Percentiles rank a stretch among this genome's conserved stretches.
These are phyloP conservation scores for Prenolepis imparis DNA, from an alignment of 2,888 invertebrate genomes.

Conservation along the genomic window DNA sequence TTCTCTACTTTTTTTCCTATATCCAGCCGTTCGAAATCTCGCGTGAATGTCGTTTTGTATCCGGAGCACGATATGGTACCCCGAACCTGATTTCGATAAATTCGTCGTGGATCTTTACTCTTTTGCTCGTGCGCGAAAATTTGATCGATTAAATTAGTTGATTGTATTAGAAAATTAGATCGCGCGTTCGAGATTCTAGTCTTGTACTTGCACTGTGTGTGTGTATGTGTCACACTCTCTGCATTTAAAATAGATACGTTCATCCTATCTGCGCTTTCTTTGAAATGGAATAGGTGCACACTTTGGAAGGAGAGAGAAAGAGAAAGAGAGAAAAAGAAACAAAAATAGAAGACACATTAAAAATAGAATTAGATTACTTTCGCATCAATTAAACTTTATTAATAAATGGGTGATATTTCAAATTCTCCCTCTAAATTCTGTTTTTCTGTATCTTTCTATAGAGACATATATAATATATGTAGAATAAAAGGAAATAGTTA, in stretches of 20 bases:
- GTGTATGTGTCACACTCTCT: neutral
- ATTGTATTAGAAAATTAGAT: neutral
- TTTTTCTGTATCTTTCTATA: too few species aligned
- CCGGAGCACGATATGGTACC: neutral
- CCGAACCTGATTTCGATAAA: neutral
- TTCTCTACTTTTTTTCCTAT: conserved; percentile 31
- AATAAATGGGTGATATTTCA: too few species aligned
- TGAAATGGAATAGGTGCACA: neutral
- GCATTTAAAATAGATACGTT: neutral
- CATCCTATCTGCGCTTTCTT: neutral
- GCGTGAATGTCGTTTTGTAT: neutral
- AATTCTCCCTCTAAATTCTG: too few species aligned
- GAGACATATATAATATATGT: too few species aligned
- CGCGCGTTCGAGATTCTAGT: neutral
- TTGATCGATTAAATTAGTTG: neutral
- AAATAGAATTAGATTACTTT: neutral
- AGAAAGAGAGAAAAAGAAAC: too few species aligned
- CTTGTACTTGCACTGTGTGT: conserved; percentile 3
- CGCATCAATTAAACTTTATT: too few species aligned
- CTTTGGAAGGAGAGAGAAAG: too few species aligned
- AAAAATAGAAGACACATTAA: neutral
- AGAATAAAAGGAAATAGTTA: too few species aligned
- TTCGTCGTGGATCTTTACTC: too few species aligned
- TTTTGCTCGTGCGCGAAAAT: too few species aligned
- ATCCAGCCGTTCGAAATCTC: neutral